These are phyloP conservation scores for Eupithecia subumbrata DNA, from an alignment of 2,888 invertebrate genomes.

Conservation along the genomic window DNA sequence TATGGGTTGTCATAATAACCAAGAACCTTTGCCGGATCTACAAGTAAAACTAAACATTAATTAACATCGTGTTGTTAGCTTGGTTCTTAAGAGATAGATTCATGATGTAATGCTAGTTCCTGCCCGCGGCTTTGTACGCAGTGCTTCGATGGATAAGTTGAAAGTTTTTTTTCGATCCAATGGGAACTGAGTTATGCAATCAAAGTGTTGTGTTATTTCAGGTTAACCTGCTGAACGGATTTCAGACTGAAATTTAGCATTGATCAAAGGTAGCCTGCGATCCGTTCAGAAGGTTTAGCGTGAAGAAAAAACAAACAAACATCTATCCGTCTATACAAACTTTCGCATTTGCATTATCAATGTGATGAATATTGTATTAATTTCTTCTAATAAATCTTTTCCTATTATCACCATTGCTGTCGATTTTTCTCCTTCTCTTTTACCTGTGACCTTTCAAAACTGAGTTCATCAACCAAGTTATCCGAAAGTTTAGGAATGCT, in stretches of 20 bases:
- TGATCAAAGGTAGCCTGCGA: background rate
- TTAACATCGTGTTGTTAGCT: background rate
- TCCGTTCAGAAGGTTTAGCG: background rate
- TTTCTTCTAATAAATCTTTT: background rate
- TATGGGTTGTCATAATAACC: conserved; percentile 8
- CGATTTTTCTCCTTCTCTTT: background rate
- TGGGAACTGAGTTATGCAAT: background rate
- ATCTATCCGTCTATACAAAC: background rate
- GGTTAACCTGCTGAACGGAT: no score
- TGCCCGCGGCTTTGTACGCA: no score
- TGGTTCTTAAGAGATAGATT: background rate
- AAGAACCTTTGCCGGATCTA: background rate
- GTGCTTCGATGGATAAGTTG: no score
- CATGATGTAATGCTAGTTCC: no score
- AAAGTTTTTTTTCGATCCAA: background rate
- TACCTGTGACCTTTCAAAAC: background rate
- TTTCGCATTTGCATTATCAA: background rate
- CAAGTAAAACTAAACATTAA: background rate
- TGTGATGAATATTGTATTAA: background rate
- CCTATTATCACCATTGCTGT: background rate
- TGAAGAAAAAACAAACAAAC: background rate
- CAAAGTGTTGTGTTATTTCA: background rate
- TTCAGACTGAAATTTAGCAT: no score
- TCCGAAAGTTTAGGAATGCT: conserved; percentile 16
- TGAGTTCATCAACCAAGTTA: background rate